Base-by-base conservation (phyloP, 2,797 vertebrate genomes). In the Triplophysa bombifrons region DNA sequence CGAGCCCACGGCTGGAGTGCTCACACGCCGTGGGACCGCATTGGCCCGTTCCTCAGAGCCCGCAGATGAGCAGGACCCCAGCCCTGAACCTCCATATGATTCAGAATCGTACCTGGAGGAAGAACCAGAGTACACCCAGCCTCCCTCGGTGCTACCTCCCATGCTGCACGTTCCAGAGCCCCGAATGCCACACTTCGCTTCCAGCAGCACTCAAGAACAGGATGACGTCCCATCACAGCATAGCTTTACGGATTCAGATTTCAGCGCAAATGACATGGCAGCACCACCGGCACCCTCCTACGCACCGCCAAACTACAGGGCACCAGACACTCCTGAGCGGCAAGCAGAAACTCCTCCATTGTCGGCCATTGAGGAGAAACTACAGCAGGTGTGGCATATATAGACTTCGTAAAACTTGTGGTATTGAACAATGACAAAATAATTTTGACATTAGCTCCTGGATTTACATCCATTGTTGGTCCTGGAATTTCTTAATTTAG, bases 41-140 rank as follows among this genome's bases (percentile, higher is more conserved):
- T 88, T 98, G 72, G 94, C 95, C 71, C 93, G 95, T 41, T 98
- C 96, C 38, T 98, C 95, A 0, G 96, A 97, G 86, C 97, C 97
- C 0, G 92, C 90, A 0, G 82, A 73, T 0, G 78, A 0, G 27
- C 82, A 44, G 81, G 91, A 53, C 60, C 73, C 46, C 48, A 71
- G 6, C 13, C 50, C 2, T 74, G 80, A 81, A 27, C 71, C 71
- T 65, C 44, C 13, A 55, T 60, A 50, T 16, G 17, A 74, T 20
- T 61, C 30, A 20, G 69, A 63, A 22, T 20, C 69, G 11, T 65
- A 72, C n/a, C n/a, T 17, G 63, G 80, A 82, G 20, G 80, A 80
- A 13, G 81, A 84, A 30, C 73, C 70, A 0, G 82, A 80, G 69
- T 87, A 89, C 63, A 2, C 20, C 0, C 75, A 85, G 53, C 77